A percentile compares a stretch with the other conserved stretches of the same genome.
phyloP scores from a whole-genome alignment of 2,888 invertebrate species.

The Pseudococcus viburni region DNA sequence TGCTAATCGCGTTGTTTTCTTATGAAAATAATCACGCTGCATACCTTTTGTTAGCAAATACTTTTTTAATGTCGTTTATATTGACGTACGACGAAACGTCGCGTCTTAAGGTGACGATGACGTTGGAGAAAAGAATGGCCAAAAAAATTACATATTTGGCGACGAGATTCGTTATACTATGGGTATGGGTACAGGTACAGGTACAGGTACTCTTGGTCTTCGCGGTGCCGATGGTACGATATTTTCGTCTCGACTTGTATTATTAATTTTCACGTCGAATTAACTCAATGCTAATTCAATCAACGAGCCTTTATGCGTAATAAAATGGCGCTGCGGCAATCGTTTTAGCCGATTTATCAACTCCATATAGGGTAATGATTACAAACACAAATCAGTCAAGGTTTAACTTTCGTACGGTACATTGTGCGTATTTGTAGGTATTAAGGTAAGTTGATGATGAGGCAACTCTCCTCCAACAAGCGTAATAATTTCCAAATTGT shows the following conservation, averaged over 20 bases:
- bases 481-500: conserved; percentile 20
- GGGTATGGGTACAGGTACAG: too few species aligned
- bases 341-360: conserved; percentile 11
- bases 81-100: not conserved
- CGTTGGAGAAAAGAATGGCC: not conserved
- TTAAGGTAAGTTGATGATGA: not conserved
- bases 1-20: conserved; percentile 47
- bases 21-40: not conserved
- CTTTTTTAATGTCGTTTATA: not conserved
- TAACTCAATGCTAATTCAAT: conserved; percentile 38
- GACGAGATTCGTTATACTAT: not conserved
- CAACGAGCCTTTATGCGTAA: conserved; percentile 11
- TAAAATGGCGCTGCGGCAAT: not conserved
- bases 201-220: not conserved
- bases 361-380: conserved; percentile 35
- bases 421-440: not conserved
- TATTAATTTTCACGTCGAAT: conserved; percentile 26
- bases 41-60: not conserved
- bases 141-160: not conserved
- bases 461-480: not conserved
- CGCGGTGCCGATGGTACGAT: not conserved
- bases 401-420: not conserved
- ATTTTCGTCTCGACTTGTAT: not conserved
- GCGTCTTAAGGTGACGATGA: conserved; percentile 7
- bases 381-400: conserved; percentile 6